Percentiles rank a stretch among this genome's conserved stretches.
Conservation (phyloP, 2,888 invertebrate genomes). For the Julus scandinavius region DNA sequence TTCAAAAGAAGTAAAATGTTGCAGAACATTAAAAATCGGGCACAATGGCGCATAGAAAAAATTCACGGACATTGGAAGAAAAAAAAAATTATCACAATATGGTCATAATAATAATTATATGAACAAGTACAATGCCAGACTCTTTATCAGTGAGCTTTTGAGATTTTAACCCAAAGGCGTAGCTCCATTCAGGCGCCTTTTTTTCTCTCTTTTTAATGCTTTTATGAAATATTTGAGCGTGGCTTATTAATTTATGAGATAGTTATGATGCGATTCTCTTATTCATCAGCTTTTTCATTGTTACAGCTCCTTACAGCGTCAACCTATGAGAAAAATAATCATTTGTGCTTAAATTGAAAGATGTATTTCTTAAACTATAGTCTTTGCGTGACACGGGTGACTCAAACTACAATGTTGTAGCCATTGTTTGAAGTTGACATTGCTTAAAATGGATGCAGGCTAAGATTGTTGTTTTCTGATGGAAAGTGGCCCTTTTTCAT, state of each 20-base stretch:
- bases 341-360: slow-evolving; percentile 20
- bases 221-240: slow-evolving; percentile 39
- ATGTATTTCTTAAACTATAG: slow-evolving; percentile 15
- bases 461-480: neutral
- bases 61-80: slow-evolving; percentile 36
- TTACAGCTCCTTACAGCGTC: neutral
- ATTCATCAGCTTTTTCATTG: slow-evolving; percentile 26
- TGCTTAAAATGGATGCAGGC: neutral
- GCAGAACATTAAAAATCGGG: slow-evolving; percentile 44
- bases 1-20: slow-evolving; percentile 47
- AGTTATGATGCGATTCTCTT: slow-evolving; percentile 24
- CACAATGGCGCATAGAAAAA: slow-evolving; percentile 39
- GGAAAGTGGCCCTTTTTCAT: neutral
- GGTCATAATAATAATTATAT: slow-evolving; percentile 49
- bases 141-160: slow-evolving; percentile 7
- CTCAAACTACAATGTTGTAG: neutral
- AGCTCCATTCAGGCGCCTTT: slow-evolving; percentile 39
- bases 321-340: slow-evolving; percentile 15
- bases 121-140: slow-evolving; percentile 42
- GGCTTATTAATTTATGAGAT: slow-evolving; percentile 39
- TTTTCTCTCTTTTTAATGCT: slow-evolving; percentile 24
- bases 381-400: slow-evolving; percentile 10
- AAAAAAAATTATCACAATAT: slow-evolving; percentile 37
- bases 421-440: slow-evolving; percentile 35
- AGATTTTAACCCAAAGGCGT: slow-evolving; percentile 35